These are phyloP conservation scores for Labeo rohita DNA, from an alignment of 2,113 vertebrate genomes.

Conservation along the genomic window DNA sequence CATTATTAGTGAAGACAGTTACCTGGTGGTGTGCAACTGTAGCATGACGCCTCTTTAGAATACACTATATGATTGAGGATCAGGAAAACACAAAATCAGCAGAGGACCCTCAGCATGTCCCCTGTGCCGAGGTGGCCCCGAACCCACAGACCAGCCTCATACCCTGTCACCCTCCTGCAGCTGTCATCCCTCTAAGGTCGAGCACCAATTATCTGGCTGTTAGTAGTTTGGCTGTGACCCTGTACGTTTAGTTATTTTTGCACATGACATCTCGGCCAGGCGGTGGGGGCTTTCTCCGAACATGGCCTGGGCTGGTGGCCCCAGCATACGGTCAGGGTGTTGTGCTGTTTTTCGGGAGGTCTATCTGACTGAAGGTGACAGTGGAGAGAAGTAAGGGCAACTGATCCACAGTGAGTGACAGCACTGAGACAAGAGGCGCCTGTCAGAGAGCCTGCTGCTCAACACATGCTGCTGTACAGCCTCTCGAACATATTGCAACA, in stretches of 20 bases:
- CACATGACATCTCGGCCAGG: conserved; percentile 57
- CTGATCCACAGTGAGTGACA: conserved; percentile 55
- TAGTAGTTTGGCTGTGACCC: conserved; percentile 60
- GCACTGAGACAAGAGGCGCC: conserved; percentile 45
- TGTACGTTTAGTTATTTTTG: conserved; percentile 65
- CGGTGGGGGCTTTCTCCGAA: conserved; percentile 46
- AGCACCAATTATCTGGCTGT: conserved; percentile 60
- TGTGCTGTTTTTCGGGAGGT: conserved; percentile 39
- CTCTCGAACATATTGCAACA: not conserved
- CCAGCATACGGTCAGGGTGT: conserved; percentile 20
- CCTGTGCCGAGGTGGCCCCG: not conserved
- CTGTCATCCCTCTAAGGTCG: conserved; percentile 59
- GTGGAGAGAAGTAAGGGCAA: conserved; percentile 46
- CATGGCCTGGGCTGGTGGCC: conserved; percentile 50
- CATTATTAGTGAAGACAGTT: not conserved
- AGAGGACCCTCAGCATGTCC: conserved; percentile 5
- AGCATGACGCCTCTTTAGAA: not conserved
- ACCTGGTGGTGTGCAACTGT: not conserved
- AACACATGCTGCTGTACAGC: conserved; percentile 43
- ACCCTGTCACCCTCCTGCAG: conserved; percentile 50
- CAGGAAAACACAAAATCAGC: not conserved
- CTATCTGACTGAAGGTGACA: conserved; percentile 56
- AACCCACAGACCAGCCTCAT: not conserved
- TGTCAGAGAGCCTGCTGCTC: conserved; percentile 45
- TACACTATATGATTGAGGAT: not conserved